Evolutionary conservation across 2,113 vertebrate species (phyloP).

Genomic region (Antechinus stuartii): DNA sequence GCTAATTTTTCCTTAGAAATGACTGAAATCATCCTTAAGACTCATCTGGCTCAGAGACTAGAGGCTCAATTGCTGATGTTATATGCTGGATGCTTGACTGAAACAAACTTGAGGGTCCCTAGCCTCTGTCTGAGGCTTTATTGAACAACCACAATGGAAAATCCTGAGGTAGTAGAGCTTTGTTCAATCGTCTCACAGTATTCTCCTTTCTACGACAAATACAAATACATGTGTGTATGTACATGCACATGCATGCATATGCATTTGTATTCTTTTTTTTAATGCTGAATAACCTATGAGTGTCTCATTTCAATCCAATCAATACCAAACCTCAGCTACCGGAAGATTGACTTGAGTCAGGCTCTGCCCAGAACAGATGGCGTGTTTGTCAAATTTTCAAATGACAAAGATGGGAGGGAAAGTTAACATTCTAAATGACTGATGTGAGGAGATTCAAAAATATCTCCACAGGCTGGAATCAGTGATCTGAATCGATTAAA

Average conservation of each 20-base stretch:
- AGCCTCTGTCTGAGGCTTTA: background rate
- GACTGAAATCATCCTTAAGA: background rate
- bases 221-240: no score
- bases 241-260: rapidly evolving
- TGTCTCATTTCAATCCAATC: background rate
- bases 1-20: background rate
- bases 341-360: background rate
- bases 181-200: background rate
- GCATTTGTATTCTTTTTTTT: no score
- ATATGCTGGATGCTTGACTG: background rate
- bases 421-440: background rate
- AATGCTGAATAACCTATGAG: background rate
- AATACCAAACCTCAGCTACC: background rate
- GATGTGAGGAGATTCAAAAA: background rate
- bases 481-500: background rate
- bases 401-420: background rate
- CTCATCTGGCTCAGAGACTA: background rate
- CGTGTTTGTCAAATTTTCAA: background rate
- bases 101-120: background rate
- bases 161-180: background rate
- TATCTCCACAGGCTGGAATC: background rate
- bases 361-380: background rate
- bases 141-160: background rate
- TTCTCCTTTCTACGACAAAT: background rate
- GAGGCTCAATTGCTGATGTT: background rate